These are phyloP conservation scores for Drosophila pandora DNA, from an alignment of 1,140 invertebrate species.

Conservation along the genomic window DNA sequence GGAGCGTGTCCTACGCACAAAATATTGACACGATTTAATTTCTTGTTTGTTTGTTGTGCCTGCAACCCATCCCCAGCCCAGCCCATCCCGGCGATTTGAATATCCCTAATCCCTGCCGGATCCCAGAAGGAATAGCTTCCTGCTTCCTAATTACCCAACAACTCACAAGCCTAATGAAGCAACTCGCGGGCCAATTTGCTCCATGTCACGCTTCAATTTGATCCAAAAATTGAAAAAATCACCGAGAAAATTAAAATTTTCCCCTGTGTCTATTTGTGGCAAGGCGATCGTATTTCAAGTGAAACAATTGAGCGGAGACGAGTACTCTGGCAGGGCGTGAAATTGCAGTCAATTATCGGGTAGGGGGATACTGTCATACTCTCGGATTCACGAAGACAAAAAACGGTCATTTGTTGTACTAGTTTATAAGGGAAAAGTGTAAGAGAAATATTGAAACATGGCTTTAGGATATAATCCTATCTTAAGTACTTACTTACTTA, in stretches of 20 bases:
- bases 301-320: slow-evolving; percentile 72
- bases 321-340: slow-evolving; percentile 52
- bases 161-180: slow-evolving; percentile 71
- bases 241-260: slow-evolving; percentile 41
- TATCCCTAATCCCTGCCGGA: slow-evolving; percentile 52
- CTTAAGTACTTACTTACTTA: no score
- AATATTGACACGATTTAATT: slow-evolving; percentile 57
- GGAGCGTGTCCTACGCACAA: slow-evolving; percentile 42
- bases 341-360: slow-evolving; percentile 66
- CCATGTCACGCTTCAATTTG: slow-evolving; percentile 68
- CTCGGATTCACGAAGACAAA: no score
- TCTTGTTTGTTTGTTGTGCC: slow-evolving; percentile 50
- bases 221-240: slow-evolving; percentile 65
- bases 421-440: no score
- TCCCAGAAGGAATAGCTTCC: slow-evolving; percentile 20
- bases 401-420: no score
- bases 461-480: no score
- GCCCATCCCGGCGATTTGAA: slow-evolving; percentile 34
- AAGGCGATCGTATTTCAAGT: slow-evolving; percentile 65
- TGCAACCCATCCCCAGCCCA: slow-evolving; percentile 7
- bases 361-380: slow-evolving; percentile 12
- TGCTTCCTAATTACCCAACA: slow-evolving; percentile 64
- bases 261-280: slow-evolving; percentile 45
- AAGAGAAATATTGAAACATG: no score
- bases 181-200: slow-evolving; percentile 69